These are phyloP conservation scores for Aelia acuminata DNA, from an alignment of 2,888 invertebrate genomes.

Conservation along the genomic window DNA sequence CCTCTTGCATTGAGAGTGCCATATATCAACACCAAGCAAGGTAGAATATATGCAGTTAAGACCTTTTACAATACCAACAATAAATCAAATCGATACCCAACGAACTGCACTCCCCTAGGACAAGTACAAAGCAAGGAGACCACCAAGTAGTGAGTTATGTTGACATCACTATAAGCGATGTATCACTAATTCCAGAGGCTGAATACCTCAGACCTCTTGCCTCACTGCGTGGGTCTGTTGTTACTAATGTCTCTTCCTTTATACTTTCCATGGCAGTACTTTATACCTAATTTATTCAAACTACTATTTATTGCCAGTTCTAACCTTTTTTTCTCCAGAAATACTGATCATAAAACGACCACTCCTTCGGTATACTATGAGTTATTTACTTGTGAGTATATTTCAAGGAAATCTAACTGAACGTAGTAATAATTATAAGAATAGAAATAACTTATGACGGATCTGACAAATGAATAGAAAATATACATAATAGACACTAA, in stretches of 20 bases:
- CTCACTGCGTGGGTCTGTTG: not conserved
- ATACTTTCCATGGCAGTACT: not conserved
- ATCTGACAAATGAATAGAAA: not conserved
- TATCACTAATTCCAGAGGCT: not conserved
- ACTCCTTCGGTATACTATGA: not conserved
- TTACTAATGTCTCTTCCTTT: constrained; percentile 3
- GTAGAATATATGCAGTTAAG: too few species aligned
- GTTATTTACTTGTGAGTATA: not conserved
- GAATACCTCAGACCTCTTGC: not conserved
- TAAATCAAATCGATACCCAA: not conserved
- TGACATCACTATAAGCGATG: constrained; percentile 6
- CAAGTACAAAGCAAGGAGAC: not conserved
- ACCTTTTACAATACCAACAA: not conserved
- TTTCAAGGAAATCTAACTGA: not conserved
- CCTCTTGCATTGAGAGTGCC: too few species aligned
- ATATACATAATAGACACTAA: not conserved
- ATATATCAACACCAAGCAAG: too few species aligned
- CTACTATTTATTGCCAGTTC: not conserved
- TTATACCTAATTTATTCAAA: constrained; percentile 13
- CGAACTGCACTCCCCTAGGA: not conserved
- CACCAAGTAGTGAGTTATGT: not conserved
- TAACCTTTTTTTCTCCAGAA: not conserved
- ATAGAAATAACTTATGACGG: not conserved
- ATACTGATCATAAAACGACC: not conserved
- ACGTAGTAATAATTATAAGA: not conserved